These are phyloP conservation scores for Pleuronectes platessa DNA, from an alignment of 2,113 vertebrate species.

Conservation along the genomic window DNA sequence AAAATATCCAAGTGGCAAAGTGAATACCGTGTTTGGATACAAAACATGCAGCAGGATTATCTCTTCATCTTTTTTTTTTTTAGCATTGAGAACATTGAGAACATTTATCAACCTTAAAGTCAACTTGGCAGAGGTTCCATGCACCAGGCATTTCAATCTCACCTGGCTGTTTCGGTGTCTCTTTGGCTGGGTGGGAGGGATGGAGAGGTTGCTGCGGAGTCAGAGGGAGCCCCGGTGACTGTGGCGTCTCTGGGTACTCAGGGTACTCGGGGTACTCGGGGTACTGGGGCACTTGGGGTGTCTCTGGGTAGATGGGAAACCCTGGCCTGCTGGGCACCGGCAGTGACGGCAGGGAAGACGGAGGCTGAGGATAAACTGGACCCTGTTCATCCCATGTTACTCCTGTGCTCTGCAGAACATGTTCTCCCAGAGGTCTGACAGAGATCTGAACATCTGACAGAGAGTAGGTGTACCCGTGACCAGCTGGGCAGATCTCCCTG, in stretches of 20 bases:
- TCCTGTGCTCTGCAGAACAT: constrained; percentile 81
- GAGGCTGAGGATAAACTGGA: constrained; percentile 69
- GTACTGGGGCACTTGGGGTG: constrained; percentile 54
- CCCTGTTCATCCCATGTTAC: constrained; percentile 71
- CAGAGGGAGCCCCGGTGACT: constrained; percentile 42
- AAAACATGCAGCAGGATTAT: background rate
- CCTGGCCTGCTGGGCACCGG: constrained; percentile 15
- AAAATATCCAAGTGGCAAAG: constrained; percentile 35
- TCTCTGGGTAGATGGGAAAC: constrained; percentile 50
- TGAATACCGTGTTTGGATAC: constrained; percentile 22
- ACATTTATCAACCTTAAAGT: constrained; percentile 23
- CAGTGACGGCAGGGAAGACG: constrained; percentile 57
- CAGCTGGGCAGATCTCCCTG: constrained; percentile 86
- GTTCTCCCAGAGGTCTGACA: constrained; percentile 88
- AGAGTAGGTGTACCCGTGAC: constrained; percentile 85
- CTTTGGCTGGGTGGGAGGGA: constrained; percentile 47
- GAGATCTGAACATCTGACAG: constrained; percentile 84
- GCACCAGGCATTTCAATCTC: constrained; percentile 26
- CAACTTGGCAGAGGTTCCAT: constrained; percentile 5
- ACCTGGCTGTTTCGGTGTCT: constrained; percentile 55
- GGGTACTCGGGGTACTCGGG: constrained; percentile 58
- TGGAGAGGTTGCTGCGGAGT: constrained; percentile 55
- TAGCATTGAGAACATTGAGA: constrained; percentile 12
- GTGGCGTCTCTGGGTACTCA: constrained; percentile 55
- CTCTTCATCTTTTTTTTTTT: constrained; percentile 24